These are phyloP conservation scores for Nomada flava DNA, from an alignment of 2,888 invertebrate genomes.

Conservation along the genomic window DNA sequence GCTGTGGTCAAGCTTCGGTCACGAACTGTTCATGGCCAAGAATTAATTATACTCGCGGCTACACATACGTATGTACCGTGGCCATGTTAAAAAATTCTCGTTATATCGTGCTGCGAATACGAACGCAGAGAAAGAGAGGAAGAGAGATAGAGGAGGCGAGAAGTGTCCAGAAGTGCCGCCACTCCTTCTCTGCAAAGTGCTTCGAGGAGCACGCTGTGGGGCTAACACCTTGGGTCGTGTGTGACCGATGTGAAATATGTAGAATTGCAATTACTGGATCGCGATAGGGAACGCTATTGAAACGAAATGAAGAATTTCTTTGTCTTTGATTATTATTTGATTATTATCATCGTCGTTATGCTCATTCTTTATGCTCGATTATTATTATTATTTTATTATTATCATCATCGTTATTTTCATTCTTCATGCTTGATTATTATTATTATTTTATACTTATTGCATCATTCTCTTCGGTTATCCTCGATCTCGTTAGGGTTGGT, in stretches of 20 bases:
- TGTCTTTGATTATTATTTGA: neutral
- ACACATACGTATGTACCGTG: neutral
- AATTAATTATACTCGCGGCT: conserved; percentile 60
- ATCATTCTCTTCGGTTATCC: too few relatives aligned
- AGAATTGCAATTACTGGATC: neutral
- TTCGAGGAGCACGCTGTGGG: conserved; percentile 31
- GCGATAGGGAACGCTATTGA: neutral
- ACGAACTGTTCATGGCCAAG: conserved; percentile 52
- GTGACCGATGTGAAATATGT: neutral
- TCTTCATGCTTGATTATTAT: too few relatives aligned
- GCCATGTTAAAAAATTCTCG: conserved; percentile 66
- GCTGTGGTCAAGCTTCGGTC: conserved; percentile 48
- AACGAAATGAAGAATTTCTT: too few relatives aligned
- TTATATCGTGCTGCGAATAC: conserved; percentile 63
- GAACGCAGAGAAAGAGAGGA: conserved; percentile 27
- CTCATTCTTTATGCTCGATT: too few relatives aligned
- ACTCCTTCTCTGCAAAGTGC: conserved; percentile 29
- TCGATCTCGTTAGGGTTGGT: too few relatives aligned
- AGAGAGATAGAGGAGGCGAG: conserved; percentile 17
- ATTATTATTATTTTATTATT: too few relatives aligned
- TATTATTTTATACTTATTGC: too few relatives aligned
- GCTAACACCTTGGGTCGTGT: conserved; percentile 25
- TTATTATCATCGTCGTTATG: neutral
- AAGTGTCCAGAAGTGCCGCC: conserved; percentile 20
- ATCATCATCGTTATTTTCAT: too few relatives aligned